Base-by-base conservation (phyloP, 2,888 invertebrate genomes). In the Nesidiocoris tenuis region DNA sequence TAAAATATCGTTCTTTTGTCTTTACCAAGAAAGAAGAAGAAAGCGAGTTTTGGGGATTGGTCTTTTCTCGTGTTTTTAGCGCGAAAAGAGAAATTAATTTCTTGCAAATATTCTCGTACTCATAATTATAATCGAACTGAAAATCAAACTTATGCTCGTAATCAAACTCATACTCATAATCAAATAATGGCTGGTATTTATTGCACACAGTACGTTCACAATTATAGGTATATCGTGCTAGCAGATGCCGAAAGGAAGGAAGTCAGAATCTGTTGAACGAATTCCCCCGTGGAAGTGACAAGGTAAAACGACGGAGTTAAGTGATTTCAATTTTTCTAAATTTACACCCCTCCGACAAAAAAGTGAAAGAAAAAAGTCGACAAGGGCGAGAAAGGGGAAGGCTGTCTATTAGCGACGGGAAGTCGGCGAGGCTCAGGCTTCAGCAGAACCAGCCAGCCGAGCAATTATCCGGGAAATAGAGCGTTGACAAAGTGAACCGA, bases 381-480 rank as follows among this genome's bases (percentile, higher is more conserved):
- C 63, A 22, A 17, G 59, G 24, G 18, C 12, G 59, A 5, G 22
- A 23, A 59, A 12, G 24, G 21, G 65, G 39, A 67, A 67, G 54
- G 9, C 54, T 67, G 55, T 56, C 67, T 67, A 67, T 67, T 67
- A 67, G 67, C 25, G 65, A 39, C 18, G 21, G 55, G 2, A 23
- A 21, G 59, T 17, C n/a, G 39, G 24, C 22, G 67, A 22, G 21
- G 22, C 56, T 56, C 57, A 16, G 21, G 23, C 59, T 68, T 24
- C 54, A 64, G 24, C 24, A 64, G 64, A 39, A 39, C 64, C 18
- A 24, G 25, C 56, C 22, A 55, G 70, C 18, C 19, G 61, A 72
- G 72, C 72, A 72, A 72, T 72, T 72, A 72, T 21, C 72, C 72
- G 72, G 63, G 72, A 63, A 72, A 72, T 72, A 63, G 72, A 72